Conservation (phyloP, 2,113 vertebrate genomes). For the Labeo catla region DNA sequence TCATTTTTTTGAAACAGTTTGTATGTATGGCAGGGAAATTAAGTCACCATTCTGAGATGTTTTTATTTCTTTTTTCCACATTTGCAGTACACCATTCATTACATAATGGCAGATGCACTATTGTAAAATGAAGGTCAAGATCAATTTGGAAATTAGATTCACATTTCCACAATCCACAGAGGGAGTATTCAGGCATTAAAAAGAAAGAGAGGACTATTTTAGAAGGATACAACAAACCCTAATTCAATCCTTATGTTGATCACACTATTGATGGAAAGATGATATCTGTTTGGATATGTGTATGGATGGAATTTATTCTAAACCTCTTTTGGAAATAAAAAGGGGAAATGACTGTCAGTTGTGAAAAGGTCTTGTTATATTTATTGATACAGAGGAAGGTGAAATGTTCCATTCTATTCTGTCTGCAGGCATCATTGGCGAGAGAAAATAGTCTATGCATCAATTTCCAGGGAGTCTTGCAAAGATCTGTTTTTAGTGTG, state of each 20-base stretch:
- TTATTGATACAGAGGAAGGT: background rate
- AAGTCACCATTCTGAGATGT: background rate
- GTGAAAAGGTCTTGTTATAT: conserved; percentile 5
- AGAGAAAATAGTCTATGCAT: conserved; percentile 5
- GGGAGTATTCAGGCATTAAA: background rate
- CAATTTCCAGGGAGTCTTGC: background rate
- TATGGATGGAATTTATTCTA: background rate
- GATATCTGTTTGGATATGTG: background rate
- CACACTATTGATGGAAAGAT: background rate
- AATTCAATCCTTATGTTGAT: background rate
- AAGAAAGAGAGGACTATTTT: background rate
- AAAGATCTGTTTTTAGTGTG: background rate
- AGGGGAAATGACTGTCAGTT: background rate
- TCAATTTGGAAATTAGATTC: background rate
- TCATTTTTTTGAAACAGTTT: too few relatives aligned
- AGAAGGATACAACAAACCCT: background rate
- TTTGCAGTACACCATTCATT: background rate
- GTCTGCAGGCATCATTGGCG: background rate
- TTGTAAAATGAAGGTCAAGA: background rate
- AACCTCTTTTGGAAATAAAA: background rate
- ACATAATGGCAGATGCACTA: background rate
- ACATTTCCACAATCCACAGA: background rate
- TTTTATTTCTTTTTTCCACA: background rate
- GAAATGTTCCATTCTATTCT: background rate
- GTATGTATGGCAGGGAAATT: background rate